Base-by-base conservation (phyloP, 1,140 invertebrate genomes). In the Ceratina calcarata region DNA sequence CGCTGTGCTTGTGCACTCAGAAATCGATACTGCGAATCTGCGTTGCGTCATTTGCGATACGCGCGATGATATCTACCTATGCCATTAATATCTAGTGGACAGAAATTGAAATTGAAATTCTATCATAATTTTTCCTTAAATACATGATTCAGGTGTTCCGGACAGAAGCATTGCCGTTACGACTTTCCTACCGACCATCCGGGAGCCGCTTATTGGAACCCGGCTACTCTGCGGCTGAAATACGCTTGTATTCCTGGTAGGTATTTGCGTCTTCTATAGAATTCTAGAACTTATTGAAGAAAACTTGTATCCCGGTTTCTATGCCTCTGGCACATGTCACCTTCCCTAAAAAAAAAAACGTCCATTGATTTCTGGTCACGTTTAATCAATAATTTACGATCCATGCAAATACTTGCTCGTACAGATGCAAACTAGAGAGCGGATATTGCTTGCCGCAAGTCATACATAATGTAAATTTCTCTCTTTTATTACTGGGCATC, bases 231-330 rank as follows among this genome's bases (percentile, higher is more conserved):
- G 51, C 75, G 84, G 2, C 57, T 93, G 8, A 93, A 92, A 77
- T 93, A 93, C 77, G 92, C 91, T 10, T 93, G 92, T 49, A 90
- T 93, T 69, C 92, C 91, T 61, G 92, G 92, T 93, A 86, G 87
- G 80, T 69, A 57, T 15, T 32, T 16, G 7, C 16, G n/a, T 55
- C 18, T 32, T 1, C 51, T 45, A 8, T 16, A 12, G 7, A 20
- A 1, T 57, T 57, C 3, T 16, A 20, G 57, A 32, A 20, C 37
- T 45, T 10, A 45, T 57, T 32, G 15, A 0, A 32, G 15, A 13
- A 10, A 70, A 70, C 15, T 57, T 32, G 55, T 3, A 12, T 3
- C 32, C 7, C 22, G 32, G 12, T 70, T 69, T 57, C 67, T 4
- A 1, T n/a, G 57, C 15, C 4, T 61, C 65, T 20, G 22, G 12